Conservation (phyloP, 2,888 invertebrate genomes). For the Apantesis nais region DNA sequence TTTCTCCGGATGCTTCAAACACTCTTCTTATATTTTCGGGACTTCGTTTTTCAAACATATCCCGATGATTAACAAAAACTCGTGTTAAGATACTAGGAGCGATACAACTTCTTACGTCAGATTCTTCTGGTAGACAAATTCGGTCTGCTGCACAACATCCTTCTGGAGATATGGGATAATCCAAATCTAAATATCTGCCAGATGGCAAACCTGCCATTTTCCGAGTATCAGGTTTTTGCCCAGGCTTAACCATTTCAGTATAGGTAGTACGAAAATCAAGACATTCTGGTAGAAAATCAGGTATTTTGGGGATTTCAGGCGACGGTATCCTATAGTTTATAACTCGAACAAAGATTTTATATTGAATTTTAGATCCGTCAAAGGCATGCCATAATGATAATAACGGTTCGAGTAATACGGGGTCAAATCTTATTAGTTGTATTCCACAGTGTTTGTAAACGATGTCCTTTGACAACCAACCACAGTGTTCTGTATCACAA, state of each 20-base stretch:
- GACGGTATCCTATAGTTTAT: conserved; percentile 75
- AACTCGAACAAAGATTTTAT: conserved; percentile 78
- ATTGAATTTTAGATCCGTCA: conserved; percentile 75
- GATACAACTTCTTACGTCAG: conserved; percentile 66
- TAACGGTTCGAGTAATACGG: conserved; percentile 76
- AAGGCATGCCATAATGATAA: conserved; percentile 77
- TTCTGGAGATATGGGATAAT: conserved; percentile 69
- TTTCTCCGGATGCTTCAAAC: conserved; percentile 83
- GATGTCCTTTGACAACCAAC: conserved; percentile 74
- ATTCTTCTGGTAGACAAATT: conserved; percentile 68
- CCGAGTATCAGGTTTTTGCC: conserved; percentile 53
- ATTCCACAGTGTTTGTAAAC: conserved; percentile 76
- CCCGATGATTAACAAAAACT: conserved; percentile 69
- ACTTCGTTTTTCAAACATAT: conserved; percentile 71
- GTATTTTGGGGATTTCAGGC: conserved; percentile 73
- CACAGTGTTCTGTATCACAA: conserved; percentile 69
- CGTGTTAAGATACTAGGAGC: conserved; percentile 68
- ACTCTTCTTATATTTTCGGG: conserved; percentile 68
- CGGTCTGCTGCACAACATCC: conserved; percentile 61
- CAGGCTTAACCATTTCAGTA: conserved; percentile 72
- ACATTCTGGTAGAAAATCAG: conserved; percentile 65
- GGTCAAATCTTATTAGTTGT: conserved; percentile 75
- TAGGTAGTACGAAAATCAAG: conserved; percentile 74
- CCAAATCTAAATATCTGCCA: conserved; percentile 73
- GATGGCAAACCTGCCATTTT: conserved; percentile 73